Base-by-base conservation (phyloP, 2,888 invertebrate species). In the Hirtodrosophila cameraria region DNA sequence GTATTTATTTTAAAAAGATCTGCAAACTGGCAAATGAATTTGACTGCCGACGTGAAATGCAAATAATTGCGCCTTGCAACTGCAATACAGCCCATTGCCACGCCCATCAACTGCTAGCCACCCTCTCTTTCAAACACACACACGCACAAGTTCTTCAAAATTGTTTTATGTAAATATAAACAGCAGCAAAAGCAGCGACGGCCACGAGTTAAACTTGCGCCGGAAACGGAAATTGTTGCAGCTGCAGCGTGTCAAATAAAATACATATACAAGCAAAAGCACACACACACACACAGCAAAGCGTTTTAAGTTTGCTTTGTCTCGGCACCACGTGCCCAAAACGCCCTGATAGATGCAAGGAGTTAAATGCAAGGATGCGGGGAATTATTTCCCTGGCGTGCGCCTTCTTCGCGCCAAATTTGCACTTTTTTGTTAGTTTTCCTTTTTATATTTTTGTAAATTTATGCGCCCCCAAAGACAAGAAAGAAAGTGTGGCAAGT, bases 161-260 rank as follows among this genome's bases (percentile, higher is more conserved):
- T 83, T 83, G 83, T 81, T 83, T 83, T 81, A 81, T 81, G 80
- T 80, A 81, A 81, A 81, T 81, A 81, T 64, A 80, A 80, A 77
- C 77, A 73, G 65, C 65, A 53, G 35, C 64, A 59, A 50, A 36
- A 73, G 57, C 35, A 60, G 48, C 64, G 48, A 15, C 49, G 36
- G 49, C 38, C 60, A 46, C 53, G 33, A 50, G 46, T 46, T 27
- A 39, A 61, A 75, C 38, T 72, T 60, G 61, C 64, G 59, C 66
- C 79, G 82, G 85, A 83, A 82, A 64, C 72, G 82, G 82, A 83
- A 83, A 82, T 85, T 83, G 85, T 82, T 82, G 82, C 82, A 82
- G 79, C 70, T 79, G 79, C 79, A 72, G 41, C 68, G 73, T 62
- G 68, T 66, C 82, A 82, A 77, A 70, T 65, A 64, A n/a, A 77